Evolutionary conservation across 2,113 vertebrate genomes (phyloP), one percentile per base, ranked within the genome.

Genomic region (Sturnira hondurensis): DNA sequence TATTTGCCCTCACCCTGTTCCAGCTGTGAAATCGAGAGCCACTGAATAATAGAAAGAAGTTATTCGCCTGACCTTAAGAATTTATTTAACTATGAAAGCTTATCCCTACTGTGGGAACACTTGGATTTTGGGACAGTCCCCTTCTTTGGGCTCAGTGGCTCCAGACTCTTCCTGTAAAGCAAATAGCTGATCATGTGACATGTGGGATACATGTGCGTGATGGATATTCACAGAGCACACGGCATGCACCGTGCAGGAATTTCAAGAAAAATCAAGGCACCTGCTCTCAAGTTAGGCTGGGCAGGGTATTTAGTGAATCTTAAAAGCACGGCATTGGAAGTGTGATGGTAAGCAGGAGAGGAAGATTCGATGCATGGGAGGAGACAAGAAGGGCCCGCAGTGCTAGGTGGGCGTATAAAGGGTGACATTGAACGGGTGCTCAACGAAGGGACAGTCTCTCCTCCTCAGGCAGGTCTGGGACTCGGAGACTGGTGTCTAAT

Each of bases 1-100:
- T 76, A 52, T 24, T 70, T 83, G 24, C 70, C 67, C 52, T 85
- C 52, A 31, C 19, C 19, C 45, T 43, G 28, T 80, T 81, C 28
- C 33, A 38, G 71, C 90, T 77, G 20, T 90, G 92, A 87, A 93
- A 73, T 85, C 3, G 4, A 95, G 87, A 96, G 95, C 63, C 19
- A 50, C 63, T 77, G 81, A 82, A 80, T 90, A 86, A 84, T 87
- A 87, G 95, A 93, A 95, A 95, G 70, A 70, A 93, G 77, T 81
- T 63, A 74, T 86, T 96, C 87, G 74, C 73, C 74, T 96, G 77
- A 91, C 91, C 86, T 96, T 36, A 80, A 91, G 87, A 78, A 86
- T 50, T 93, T 56, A 63, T 70, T 89, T 93, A 56, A 88, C 71
- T 68, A 13, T 65, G 93, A 96, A 89, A 91, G 77, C 26, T 41